Evolutionary conservation across 2,113 vertebrate species (phyloP).

Genomic region (Sinocyclocheilus grahami): DNA sequence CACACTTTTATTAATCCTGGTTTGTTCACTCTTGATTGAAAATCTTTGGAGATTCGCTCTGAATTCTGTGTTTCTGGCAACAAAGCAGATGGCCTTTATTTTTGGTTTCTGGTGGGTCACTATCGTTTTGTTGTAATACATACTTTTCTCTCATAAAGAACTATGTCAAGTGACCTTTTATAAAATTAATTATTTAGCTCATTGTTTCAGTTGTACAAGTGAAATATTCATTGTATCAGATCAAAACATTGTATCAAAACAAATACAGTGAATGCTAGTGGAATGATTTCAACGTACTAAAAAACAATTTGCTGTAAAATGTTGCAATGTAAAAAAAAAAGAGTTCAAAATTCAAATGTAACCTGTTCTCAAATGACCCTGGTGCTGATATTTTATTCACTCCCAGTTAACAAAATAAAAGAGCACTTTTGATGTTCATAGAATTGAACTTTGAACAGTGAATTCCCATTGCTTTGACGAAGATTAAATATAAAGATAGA

Average conservation of each 20-base stretch:
- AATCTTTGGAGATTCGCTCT: neutral
- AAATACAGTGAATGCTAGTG: neutral
- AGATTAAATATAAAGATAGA: conserved; percentile 65
- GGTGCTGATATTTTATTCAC: neutral
- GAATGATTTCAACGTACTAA: neutral
- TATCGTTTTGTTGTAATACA: neutral
- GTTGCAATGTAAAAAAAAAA: neutral
- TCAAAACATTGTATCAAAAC: neutral
- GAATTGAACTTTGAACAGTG: conserved; percentile 37
- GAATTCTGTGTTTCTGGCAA: neutral
- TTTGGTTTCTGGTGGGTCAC: neutral
- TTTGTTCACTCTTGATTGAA: conserved; percentile 50
- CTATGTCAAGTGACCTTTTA: neutral
- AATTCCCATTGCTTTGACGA: conserved; percentile 56
- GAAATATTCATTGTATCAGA: neutral
- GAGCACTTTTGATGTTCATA: conserved; percentile 29
- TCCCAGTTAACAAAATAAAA: conserved; percentile 1
- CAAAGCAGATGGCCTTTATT: neutral
- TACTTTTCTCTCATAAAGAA: no score
- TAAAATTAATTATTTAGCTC: neutral
- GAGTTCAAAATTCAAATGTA: neutral
- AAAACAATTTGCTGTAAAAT: neutral
- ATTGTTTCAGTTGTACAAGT: neutral
- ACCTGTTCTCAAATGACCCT: neutral
- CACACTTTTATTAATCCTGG: conserved; percentile 35